Base-by-base conservation (phyloP, 2,888 invertebrate species). In the Nymphalis c-album region DNA sequence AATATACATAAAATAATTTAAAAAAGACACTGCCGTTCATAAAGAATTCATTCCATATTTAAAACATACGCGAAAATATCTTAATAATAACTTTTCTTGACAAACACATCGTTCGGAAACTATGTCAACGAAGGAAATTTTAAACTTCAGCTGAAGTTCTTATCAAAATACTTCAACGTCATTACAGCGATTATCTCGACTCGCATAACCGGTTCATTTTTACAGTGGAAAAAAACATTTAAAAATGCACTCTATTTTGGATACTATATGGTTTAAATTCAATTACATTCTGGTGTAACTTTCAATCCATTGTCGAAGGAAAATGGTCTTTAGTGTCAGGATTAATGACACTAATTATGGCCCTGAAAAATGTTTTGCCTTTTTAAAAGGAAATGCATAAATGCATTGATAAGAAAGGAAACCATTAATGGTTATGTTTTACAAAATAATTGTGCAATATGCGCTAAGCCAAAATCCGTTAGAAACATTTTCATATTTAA, bases 141-240 rank as follows among this genome's bases (percentile, higher is more conserved):
- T 59, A 63, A 68, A 65, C 63, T 70, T 64, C 65, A 64, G 64
- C 68, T 74, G 70, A 67, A 70, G 60, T 65, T 67, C 73, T 69
- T 74, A 74, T 73, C 73, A 60, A 60, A 64, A 72, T 70, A 69
- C 71, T 68, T 64, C 50, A 67, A 60, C 66, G 71, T 64, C 64
- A 64, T 70, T 68, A 63, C 66, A 64, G 48, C 71, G 69, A 73
- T 72, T 67, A 74, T 70, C 67, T 53, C 45, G 58, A 64, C 68
- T 60, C 69, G 63, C 55, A 71, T 47, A 72, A 74, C 71, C 65
- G 55, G 72, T 73, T 72, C 64, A 63, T 70, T 59, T 48, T 48
- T 55, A 31, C n/a, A 55, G 17, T 16, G 18, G n/a, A 51, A 31
- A 51, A 31, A 22, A 67, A 8, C 47, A 61, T 35, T 40, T n/a